Evolutionary conservation across 2,888 invertebrate species (phyloP), one percentile per base, ranked within the genome.

Genomic region (Nasonia oneida): DNA sequence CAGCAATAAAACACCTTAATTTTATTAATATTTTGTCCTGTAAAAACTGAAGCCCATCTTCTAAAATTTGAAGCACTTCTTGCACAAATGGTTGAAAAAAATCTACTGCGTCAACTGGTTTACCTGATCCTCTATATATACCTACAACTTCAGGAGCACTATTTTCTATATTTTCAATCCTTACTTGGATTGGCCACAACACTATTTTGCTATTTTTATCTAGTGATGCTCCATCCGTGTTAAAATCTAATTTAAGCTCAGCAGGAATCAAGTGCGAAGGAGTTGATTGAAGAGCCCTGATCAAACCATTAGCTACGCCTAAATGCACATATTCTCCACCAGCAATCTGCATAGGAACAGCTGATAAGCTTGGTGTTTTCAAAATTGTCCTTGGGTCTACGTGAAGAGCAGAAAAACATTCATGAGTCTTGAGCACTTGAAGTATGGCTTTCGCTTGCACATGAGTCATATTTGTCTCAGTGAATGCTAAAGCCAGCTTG

Each of bases 171-270:
- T 81, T 81, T 3, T 61, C 5, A 1, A 81, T 42, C 39, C 61
- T n/a, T 39, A 81, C 42, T 29, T 73, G 71, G 10, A 80, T 57
- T 14, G 80, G 80, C 80, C 80, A 80, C 61, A 67, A 42, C 71
- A n/a, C 37, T 18, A 33, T 3, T 3, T 37, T 80, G 71, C n/a
- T n/a, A n/a, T n/a, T n/a, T n/a, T n/a, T n/a, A 12, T 71, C 80
- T 2, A 61, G 10, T 2, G 18, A 33, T 3, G 37, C 61, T 37
- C 42, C 61, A 37, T 77, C 61, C 37, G 71, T 79, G 29, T 67
- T 67, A 1, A 67, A 79, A 47, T 79, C 78, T 14, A 76, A 1
- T 2, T 57, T 1, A 4, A 76, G 33, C 15, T 18, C 23, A 0
- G 8, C 29, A 33, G 76, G 76, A 57, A 76, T 76, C 29, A 12